These are phyloP conservation scores for Chroicocephalus ridibundus DNA, from an alignment of 2,113 vertebrate genomes.

Conservation along the genomic window DNA sequence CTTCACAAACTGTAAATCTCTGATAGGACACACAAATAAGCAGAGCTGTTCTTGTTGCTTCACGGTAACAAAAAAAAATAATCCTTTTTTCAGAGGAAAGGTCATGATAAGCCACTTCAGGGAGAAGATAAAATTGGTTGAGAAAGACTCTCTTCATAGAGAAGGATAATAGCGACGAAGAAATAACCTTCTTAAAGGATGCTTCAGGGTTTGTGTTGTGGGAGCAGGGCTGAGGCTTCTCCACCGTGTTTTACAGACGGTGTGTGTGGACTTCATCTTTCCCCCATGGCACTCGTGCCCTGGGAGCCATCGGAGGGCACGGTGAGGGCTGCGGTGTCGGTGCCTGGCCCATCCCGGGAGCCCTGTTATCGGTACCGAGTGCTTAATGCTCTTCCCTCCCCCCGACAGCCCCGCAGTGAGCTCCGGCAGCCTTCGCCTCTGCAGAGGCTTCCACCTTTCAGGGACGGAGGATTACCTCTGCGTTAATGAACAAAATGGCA, in stretches of 20 bases:
- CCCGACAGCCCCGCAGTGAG: not conserved
- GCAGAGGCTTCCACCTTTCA: not conserved
- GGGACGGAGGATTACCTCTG: not conserved
- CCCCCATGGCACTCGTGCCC: accelerated
- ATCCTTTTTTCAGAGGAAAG: not conserved
- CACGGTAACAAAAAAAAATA: not conserved
- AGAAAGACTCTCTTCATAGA: not conserved
- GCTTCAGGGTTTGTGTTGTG: not conserved
- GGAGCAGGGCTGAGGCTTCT: not conserved
- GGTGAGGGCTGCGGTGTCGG: accelerated
- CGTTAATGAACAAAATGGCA: not conserved
- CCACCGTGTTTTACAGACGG: accelerated
- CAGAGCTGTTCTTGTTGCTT: not conserved
- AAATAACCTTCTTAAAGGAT: not conserved
- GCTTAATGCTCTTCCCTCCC: not conserved
- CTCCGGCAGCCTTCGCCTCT: not conserved
- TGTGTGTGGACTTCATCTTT: not conserved
- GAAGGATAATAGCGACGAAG: not conserved
- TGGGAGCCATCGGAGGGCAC: not conserved
- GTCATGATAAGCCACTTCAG: not conserved
- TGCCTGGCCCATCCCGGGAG: not conserved
- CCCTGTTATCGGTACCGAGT: accelerated
- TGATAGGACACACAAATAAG: not conserved
- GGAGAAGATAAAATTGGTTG: not conserved
- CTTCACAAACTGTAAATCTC: not conserved